phyloP scores from a whole-genome alignment of 2,113 vertebrate species.

The Diphyllodes magnificus region DNA sequence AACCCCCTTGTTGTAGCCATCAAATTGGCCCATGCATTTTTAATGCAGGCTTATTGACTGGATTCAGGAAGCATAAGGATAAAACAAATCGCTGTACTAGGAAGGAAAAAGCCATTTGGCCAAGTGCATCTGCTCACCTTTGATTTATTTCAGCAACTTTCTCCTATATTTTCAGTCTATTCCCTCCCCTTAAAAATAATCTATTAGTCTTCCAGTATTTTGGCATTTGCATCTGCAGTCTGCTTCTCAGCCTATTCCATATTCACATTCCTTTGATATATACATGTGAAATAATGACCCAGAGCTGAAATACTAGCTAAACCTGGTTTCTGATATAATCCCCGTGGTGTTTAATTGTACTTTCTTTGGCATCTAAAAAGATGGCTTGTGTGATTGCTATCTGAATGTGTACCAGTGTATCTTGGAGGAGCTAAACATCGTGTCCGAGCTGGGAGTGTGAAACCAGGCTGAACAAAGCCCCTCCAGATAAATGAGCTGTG shows the following conservation, averaged over 20 bases:
- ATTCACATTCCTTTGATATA: conserved; percentile 51
- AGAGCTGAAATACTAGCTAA: conserved; percentile 35
- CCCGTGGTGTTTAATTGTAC: conserved; percentile 3
- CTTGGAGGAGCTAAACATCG: not conserved
- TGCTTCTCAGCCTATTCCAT: conserved; percentile 30
- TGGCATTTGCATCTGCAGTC: conserved; percentile 50
- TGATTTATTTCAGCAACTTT: conserved; percentile 60
- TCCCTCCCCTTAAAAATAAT: conserved; percentile 35
- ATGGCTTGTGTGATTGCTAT: conserved; percentile 15
- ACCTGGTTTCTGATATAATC: conserved; percentile 26
- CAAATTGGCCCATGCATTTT: conserved; percentile 56
- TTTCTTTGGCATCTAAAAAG: conserved; percentile 11
- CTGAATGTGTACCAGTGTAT: not conserved
- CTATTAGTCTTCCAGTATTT: conserved; percentile 53
- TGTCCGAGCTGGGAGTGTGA: not conserved
- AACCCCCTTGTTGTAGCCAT: not conserved
- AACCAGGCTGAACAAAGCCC: conserved; percentile 9
- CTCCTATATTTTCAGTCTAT: conserved; percentile 36
- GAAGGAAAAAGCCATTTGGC: conserved; percentile 53
- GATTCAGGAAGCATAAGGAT: conserved; percentile 8
- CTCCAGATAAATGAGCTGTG: conserved; percentile 18
- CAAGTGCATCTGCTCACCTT: conserved; percentile 59
- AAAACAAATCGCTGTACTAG: conserved; percentile 29
- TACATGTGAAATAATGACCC: conserved; percentile 32
- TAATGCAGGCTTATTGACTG: conserved; percentile 60